These are phyloP conservation scores for Periphyllus acericola DNA, from an alignment of 2,888 invertebrate genomes.

Conservation along the genomic window DNA sequence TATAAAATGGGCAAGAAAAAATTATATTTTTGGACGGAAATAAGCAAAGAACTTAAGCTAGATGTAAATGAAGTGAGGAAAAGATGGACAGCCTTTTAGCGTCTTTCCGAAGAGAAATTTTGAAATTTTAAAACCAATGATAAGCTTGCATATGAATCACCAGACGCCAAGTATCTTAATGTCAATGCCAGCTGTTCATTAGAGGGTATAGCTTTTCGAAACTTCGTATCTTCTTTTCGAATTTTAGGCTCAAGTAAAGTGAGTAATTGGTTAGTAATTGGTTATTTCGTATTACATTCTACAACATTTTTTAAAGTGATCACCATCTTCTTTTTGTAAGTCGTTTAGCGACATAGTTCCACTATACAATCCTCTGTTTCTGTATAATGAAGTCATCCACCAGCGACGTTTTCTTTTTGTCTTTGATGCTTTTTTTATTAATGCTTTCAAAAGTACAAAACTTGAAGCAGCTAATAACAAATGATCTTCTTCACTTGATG, in stretches of 20 bases:
- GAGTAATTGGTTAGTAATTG: neutral
- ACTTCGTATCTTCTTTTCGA: constrained; percentile 9
- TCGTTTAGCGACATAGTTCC: constrained; percentile 1
- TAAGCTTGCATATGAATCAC: neutral
- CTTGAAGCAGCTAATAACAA: constrained; percentile 16
- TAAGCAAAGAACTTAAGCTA: neutral
- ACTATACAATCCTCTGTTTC: neutral
- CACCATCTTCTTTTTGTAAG: neutral
- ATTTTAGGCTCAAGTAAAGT: neutral
- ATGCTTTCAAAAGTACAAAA: neutral
- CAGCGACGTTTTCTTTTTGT: too few relatives aligned
- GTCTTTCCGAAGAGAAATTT: constrained; percentile 3
- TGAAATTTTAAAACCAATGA: constrained; percentile 2
- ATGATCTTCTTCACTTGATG: constrained; percentile 17
- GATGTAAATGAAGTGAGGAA: neutral
- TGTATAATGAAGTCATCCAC: neutral
- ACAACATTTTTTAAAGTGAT: constrained; percentile 15
- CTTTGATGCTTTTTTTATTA: neutral
- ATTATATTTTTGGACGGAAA: neutral
- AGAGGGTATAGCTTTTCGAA: neutral
- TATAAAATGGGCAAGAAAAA: constrained; percentile 18
- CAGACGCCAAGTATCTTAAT: neutral
- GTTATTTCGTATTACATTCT: neutral
- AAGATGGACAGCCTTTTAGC: neutral
- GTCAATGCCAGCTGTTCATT: constrained; percentile 1